These are phyloP conservation scores for Mormyrus lacerda DNA, from an alignment of 2,113 vertebrate genomes.

Conservation along the genomic window DNA sequence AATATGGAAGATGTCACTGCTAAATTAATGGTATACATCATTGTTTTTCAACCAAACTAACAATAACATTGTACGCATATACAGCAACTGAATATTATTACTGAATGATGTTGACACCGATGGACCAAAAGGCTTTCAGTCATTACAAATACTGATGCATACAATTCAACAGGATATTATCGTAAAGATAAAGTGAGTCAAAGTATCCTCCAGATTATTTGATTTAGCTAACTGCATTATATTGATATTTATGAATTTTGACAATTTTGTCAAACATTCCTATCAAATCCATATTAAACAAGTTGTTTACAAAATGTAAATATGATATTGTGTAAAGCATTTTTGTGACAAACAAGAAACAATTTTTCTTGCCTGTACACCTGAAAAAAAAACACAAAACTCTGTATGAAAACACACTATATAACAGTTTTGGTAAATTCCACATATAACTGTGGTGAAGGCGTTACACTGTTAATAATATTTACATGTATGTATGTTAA, in stretches of 20 bases:
- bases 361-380: conserved; percentile 55
- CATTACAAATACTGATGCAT: background rate
- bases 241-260: background rate
- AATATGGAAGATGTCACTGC: background rate
- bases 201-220: background rate
- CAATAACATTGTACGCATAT: background rate
- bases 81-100: background rate
- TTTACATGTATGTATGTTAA: conserved; percentile 44
- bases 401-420: conserved; percentile 40
- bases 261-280: conserved; percentile 19
- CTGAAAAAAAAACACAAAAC: conserved; percentile 53
- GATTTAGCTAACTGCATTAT: background rate
- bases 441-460: conserved; percentile 81
- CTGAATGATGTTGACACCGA: background rate
- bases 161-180: conserved; percentile 7
- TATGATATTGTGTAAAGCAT: conserved; percentile 39
- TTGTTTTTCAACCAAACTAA: background rate
- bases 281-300: conserved; percentile 42
- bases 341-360: conserved; percentile 37
- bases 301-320: conserved; percentile 50
- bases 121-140: background rate
- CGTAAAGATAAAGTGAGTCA: background rate
- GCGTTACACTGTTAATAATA: conserved; percentile 36
- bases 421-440: conserved; percentile 46
- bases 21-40: background rate